Conservation (phyloP, 2,797 vertebrate genomes). For the Sebastes oblongus region DNA sequence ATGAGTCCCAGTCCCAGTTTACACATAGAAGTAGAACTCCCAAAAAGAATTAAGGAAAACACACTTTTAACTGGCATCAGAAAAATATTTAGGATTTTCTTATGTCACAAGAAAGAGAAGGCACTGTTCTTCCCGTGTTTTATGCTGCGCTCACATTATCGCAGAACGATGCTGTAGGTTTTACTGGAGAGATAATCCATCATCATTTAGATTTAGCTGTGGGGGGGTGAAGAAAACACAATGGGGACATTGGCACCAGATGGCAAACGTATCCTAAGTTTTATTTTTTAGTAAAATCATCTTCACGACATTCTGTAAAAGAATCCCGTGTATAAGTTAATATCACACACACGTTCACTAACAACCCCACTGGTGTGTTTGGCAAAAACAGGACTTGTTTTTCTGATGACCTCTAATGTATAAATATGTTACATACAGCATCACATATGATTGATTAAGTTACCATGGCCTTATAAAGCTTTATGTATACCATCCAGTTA, state of each 20-base stretch:
- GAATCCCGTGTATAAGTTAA: not conserved
- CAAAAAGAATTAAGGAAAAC: not conserved
- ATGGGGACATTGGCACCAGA: no score
- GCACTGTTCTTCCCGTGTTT: not conserved
- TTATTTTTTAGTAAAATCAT: not conserved
- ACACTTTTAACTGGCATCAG: no score
- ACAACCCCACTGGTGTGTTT: not conserved
- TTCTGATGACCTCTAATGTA: no score
- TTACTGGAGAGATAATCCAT: not conserved
- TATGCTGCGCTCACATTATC: not conserved
- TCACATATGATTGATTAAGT: slow-evolving; percentile 4
- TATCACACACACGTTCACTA: not conserved
- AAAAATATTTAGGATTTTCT: no score
- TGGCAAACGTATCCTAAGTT: no score
- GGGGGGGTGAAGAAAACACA: no score
- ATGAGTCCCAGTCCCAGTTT: not conserved
- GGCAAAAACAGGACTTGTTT: not conserved
- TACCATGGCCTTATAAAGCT: slow-evolving; percentile 25
- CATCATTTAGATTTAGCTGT: not conserved
- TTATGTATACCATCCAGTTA: not conserved
- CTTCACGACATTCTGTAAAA: not conserved
- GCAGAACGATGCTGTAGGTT: not conserved
- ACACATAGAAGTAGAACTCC: not conserved
- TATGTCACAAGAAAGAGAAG: not conserved
- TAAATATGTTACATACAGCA: not conserved